phyloP scores from a whole-genome alignment of 1,140 invertebrate species.

The Tribolium madens region DNA sequence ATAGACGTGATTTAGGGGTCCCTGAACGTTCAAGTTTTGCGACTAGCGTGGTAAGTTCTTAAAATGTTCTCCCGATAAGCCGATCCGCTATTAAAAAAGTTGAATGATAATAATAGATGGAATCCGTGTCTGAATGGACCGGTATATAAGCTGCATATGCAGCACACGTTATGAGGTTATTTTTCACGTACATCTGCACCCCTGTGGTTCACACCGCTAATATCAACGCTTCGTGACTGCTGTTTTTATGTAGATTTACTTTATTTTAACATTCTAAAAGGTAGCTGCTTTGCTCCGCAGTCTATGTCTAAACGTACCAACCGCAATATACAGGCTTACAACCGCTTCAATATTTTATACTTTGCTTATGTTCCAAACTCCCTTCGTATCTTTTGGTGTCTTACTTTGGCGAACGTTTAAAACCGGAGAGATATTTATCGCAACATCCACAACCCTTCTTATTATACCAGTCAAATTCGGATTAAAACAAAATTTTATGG shows the following conservation, averaged over 20 bases:
- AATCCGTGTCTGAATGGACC: constrained; percentile 18
- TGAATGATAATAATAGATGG: neutral
- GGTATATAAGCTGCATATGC: constrained; percentile 45
- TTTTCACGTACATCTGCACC: constrained; percentile 48
- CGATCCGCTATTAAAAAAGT: constrained; percentile 17
- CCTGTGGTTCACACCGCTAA: constrained; percentile 46
- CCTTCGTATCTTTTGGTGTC: neutral
- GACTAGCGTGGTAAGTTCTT: constrained; percentile 9
- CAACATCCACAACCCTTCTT: neutral
- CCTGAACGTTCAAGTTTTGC: constrained; percentile 9
- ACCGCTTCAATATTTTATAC: constrained; percentile 39
- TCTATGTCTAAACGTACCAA: constrained; percentile 28
- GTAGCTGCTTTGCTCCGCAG: constrained; percentile 30
- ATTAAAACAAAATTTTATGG: neutral
- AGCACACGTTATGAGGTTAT: constrained; percentile 48
- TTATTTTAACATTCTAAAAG: constrained; percentile 47
- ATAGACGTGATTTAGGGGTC: constrained; percentile 15
- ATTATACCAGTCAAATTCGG: neutral
- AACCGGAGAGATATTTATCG: neutral
- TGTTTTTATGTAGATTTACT: constrained; percentile 48
- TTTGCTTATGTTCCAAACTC: constrained; percentile 32
- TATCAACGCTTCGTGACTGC: constrained; percentile 46
- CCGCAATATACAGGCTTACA: constrained; percentile 43
- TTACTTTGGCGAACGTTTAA: constrained; percentile 1
- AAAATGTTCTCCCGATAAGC: constrained; percentile 8